Base-by-base conservation (phyloP, 2,888 invertebrate genomes). In the Onthophagus sagittarius region DNA sequence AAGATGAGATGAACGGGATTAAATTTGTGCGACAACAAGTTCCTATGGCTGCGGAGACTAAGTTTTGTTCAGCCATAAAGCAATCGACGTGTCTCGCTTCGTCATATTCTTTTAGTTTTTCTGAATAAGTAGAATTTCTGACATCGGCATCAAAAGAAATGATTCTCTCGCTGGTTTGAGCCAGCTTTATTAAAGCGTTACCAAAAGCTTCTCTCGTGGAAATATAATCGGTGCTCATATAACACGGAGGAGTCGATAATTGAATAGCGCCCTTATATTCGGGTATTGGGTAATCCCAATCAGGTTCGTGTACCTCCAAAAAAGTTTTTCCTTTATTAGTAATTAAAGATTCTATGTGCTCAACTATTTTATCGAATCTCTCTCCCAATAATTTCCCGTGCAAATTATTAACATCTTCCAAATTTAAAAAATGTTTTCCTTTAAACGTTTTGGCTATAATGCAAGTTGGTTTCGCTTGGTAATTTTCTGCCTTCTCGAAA, bases 41-140 rank as follows among this genome's bases (percentile, higher is more conserved):
- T 13, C 98, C 98, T 77, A 96, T 94, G 0, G 94, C 97, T 72
- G 97, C 96, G 69, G 96, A 96, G 75, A 94, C 95, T 83, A 97
- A 86, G 87, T 97, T 97, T 88, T 98, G 98, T 83, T 98, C 98
- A 73, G 98, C 98, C 82, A 98, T 98, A 88, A 93, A 99, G 84
- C 98, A 97, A 85, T 98, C 98, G 79, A 98, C 90, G 86, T 93
- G 97, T 77, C 94, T 91, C 72, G 88, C 87, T 0, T 91, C 89
- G 77, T 85, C 85, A 7, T 86, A 91, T 77, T 91, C 89, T 83
- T 92, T 92, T 76, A 97, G 90, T 83, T 94, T 95, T 78, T 95
- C 94, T 39, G 97, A 93, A 87, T 90, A 98, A 0, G 98, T 98
- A 0, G 97, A 97, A 86, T 98, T 98, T 86, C 97, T 98, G 65